Conservation (phyloP, 2,888 invertebrate genomes). For the Carcina quercana region DNA sequence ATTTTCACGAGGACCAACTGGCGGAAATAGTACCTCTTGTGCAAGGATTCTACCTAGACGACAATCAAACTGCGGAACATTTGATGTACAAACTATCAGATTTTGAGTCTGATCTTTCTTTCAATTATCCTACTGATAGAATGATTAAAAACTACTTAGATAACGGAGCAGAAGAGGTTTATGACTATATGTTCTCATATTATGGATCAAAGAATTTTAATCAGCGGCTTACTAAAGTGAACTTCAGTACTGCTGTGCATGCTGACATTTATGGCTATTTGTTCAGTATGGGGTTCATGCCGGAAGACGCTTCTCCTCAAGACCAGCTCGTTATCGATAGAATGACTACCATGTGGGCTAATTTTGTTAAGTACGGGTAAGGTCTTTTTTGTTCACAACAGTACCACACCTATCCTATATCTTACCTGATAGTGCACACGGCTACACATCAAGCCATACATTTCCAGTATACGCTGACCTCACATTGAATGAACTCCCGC, state of each 20-base stretch:
- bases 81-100: background rate
- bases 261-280: slow-evolving; percentile 43
- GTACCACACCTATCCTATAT: no score
- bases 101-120: slow-evolving; percentile 4
- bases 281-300: slow-evolving; percentile 22
- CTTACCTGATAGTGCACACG: no score
- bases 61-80: background rate
- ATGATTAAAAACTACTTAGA: slow-evolving; percentile 13
- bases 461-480: no score
- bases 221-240: slow-evolving; percentile 20
- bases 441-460: no score
- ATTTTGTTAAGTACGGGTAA: slow-evolving; percentile 51
- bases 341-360: slow-evolving; percentile 52
- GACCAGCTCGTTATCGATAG: slow-evolving; percentile 39
- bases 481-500: no score
- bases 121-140: slow-evolving; percentile 6
- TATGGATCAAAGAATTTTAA: slow-evolving; percentile 28
- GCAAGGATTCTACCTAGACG: slow-evolving; percentile 2
- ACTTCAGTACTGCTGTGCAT: slow-evolving; percentile 29
- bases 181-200: slow-evolving; percentile 19
- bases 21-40: slow-evolving; percentile 5
- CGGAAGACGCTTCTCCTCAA: slow-evolving; percentile 16
- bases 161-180: slow-evolving; percentile 12
- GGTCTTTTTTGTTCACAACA: no score
- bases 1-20: slow-evolving; percentile 11